Evolutionary conservation across 2,797 vertebrate genomes (phyloP).

Genomic region (Coregonus suidteri): DNA sequence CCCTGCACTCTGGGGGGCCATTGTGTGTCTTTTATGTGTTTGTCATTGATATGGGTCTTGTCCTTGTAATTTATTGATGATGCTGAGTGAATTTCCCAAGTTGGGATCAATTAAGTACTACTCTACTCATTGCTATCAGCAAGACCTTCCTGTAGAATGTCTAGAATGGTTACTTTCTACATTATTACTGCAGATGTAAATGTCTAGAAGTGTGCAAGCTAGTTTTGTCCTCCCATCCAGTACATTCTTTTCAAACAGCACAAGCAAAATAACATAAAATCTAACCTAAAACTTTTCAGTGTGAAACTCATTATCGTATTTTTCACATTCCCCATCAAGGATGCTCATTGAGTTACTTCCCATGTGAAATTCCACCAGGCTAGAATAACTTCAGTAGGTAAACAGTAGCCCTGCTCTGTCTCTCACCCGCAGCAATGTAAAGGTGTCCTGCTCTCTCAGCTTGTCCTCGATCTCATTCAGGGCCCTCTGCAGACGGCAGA

Average conservation of each 20-base stretch:
- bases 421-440: conserved; percentile 70
- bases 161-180: not conserved
- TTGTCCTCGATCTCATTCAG: conserved; percentile 79
- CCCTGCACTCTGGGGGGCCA: too few species aligned
- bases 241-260: not conserved
- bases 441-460: conserved; percentile 72
- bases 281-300: conserved; percentile 27
- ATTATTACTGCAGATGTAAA: not conserved
- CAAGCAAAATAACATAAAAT: not conserved
- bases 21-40: too few species aligned
- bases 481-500: conserved; percentile 76
- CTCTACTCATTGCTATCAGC: not conserved
- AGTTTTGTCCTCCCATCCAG: not conserved
- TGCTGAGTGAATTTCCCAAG: too few species aligned
- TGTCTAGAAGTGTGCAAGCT: not conserved
- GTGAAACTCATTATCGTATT: too few species aligned
- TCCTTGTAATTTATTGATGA: too few species aligned
- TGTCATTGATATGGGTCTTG: too few species aligned
- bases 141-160: not conserved
- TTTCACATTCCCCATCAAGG: too few species aligned
- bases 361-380: too few species aligned
- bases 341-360: too few species aligned
- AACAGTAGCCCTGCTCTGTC: not conserved
- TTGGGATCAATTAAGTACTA: too few species aligned
- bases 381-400: not conserved